Evolutionary conservation across 1,140 invertebrate species (phyloP).

Genomic region (Anastrepha obliqua): DNA sequence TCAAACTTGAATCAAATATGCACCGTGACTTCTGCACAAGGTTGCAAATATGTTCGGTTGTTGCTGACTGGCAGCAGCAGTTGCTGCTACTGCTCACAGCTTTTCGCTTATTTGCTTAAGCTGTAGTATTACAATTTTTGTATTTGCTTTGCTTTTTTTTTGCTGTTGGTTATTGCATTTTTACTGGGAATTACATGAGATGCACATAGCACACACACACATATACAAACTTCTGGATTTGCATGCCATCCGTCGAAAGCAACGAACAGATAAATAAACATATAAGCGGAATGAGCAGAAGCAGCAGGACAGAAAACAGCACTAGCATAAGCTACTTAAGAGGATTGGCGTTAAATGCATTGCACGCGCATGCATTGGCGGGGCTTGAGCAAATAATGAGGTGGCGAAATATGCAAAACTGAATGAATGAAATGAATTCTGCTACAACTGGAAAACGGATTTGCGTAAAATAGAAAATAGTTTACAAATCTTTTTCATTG

Average conservation of each 20-base stretch:
- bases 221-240: background rate
- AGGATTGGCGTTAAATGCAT: too few relatives aligned
- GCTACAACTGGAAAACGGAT: too few relatives aligned
- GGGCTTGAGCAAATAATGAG: too few relatives aligned
- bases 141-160: background rate
- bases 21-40: constrained; percentile 50
- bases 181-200: background rate
- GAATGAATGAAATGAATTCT: too few relatives aligned
- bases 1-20: constrained; percentile 46
- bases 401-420: too few relatives aligned
- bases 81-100: background rate
- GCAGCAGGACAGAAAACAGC: too few relatives aligned
- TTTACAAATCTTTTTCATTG: too few relatives aligned
- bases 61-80: background rate
- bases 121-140: background rate
- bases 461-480: too few relatives aligned
- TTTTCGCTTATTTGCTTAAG: constrained; percentile 44
- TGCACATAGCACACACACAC: background rate
- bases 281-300: too few relatives aligned
- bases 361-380: too few relatives aligned
- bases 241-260: background rate
- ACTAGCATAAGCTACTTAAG: too few relatives aligned
- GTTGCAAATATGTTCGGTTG: background rate
- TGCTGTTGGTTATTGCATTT: constrained; percentile 42
- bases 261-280: too few relatives aligned